Evolutionary conservation across 2,888 invertebrate species (phyloP).

Genomic region (Lumbricus terrestris): DNA sequence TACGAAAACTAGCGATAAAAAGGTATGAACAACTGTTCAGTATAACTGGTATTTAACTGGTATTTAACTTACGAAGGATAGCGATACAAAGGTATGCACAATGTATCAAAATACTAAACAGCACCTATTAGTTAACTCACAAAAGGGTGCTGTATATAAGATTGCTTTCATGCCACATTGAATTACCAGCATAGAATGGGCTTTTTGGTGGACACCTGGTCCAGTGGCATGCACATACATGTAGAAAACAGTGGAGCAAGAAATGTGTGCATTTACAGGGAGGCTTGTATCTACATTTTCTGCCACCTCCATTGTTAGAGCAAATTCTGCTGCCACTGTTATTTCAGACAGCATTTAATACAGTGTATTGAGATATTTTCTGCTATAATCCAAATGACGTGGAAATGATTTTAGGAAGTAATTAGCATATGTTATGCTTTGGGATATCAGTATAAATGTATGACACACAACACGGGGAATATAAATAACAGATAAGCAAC

Average conservation of each 20-base stretch:
- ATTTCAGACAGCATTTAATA: neutral
- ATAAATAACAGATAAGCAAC: neutral
- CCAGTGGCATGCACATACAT: neutral
- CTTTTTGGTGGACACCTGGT: neutral
- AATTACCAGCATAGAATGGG: neutral
- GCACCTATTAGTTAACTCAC: neutral
- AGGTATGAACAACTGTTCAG: neutral
- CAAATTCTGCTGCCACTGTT: neutral
- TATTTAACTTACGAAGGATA: neutral
- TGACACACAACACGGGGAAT: neutral
- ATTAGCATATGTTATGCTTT: neutral
- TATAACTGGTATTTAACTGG: neutral
- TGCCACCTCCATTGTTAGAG: neutral
- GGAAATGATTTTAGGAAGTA: neutral
- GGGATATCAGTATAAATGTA: neutral
- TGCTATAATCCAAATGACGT: neutral
- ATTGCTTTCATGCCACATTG: no score
- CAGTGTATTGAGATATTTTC: neutral
- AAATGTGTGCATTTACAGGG: neutral
- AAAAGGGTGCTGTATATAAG: neutral
- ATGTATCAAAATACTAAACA: neutral
- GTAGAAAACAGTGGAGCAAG: neutral
- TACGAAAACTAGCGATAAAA: no score
- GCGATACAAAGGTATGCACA: neutral
- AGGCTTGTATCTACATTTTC: neutral